Evolutionary conservation across 2,888 invertebrate genomes (phyloP).

Genomic region (Quadriops clusia): DNA sequence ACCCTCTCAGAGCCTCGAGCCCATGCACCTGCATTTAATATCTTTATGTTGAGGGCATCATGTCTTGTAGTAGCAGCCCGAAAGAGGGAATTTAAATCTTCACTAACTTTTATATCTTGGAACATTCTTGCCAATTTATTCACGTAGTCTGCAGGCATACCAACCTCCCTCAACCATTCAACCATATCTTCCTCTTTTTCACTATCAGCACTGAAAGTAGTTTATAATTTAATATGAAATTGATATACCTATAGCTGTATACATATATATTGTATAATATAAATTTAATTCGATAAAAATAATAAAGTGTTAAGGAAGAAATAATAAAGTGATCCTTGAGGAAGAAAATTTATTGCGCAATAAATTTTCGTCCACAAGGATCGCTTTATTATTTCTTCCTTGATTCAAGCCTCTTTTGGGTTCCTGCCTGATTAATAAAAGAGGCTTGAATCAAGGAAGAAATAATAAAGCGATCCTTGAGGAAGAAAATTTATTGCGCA

Average conservation of each 20-base stretch:
- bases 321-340: neutral
- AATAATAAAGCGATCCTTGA: too few species aligned
- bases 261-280: too few species aligned
- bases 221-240: neutral
- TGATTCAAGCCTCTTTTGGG: too few species aligned
- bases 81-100: conserved; percentile 91
- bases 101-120: conserved; percentile 94
- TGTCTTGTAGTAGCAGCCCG: conserved; percentile 67
- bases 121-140: conserved; percentile 97
- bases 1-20: conserved; percentile 89
- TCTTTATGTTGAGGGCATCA: conserved; percentile 94
- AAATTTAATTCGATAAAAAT: conserved; percentile 2
- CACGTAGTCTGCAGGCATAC: conserved; percentile 99
- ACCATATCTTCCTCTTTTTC: conserved; percentile 99
- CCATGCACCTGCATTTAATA: conserved; percentile 98
- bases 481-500: too few species aligned
- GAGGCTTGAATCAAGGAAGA: too few species aligned
- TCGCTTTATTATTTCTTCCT: too few species aligned
- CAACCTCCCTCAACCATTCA: conserved; percentile 93
- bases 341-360: too few species aligned
- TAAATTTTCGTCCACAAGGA: too few species aligned
- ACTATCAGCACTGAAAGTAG: conserved; percentile 77
- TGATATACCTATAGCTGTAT: too few species aligned
- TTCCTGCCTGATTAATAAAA: too few species aligned
- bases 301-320: conserved; percentile 1